Conservation (phyloP, 2,113 vertebrate species). For the Pampusana beccarii region DNA sequence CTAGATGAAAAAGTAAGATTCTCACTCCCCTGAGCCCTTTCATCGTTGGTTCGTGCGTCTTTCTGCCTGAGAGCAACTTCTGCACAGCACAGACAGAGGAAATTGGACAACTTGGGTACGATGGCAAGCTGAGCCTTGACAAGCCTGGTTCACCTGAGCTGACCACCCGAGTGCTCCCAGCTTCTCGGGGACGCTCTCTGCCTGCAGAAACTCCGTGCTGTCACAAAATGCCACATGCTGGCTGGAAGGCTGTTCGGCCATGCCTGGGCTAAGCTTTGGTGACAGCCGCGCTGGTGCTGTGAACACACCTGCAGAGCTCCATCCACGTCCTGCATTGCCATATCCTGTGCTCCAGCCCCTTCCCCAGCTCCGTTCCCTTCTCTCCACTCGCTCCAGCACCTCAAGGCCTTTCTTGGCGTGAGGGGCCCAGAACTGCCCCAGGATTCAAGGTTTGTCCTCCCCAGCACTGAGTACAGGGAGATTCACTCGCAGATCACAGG, state of each 20-base stretch:
- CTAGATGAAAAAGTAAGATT: neutral
- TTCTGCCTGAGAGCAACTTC: neutral
- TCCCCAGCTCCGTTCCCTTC: too few species aligned
- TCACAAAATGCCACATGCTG: neutral
- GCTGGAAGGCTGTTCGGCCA: neutral
- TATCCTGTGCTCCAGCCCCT: too few species aligned
- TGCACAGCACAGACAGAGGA: neutral
- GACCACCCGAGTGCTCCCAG: fast-evolving
- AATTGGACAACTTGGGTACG: neutral
- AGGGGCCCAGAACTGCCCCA: too few species aligned
- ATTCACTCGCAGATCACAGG: neutral
- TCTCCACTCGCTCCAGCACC: too few species aligned
- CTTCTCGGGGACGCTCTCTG: fast-evolving
- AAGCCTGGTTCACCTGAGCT: neutral
- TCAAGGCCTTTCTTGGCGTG: too few species aligned
- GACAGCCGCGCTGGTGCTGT: fast-evolving
- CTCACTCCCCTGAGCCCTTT: neutral
- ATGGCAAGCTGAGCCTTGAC: fast-evolving
- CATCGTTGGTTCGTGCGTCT: fast-evolving
- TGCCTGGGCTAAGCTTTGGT: neutral
- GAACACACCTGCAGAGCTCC: neutral
- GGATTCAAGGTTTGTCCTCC: too few species aligned
- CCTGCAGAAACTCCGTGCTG: fast-evolving
- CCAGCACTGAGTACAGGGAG: too few species aligned
- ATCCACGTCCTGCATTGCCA: neutral